Evolutionary conservation across 2,888 invertebrate genomes (phyloP), one percentile per base, ranked within the genome.

Genomic region (Criorhina ranunculi): DNA sequence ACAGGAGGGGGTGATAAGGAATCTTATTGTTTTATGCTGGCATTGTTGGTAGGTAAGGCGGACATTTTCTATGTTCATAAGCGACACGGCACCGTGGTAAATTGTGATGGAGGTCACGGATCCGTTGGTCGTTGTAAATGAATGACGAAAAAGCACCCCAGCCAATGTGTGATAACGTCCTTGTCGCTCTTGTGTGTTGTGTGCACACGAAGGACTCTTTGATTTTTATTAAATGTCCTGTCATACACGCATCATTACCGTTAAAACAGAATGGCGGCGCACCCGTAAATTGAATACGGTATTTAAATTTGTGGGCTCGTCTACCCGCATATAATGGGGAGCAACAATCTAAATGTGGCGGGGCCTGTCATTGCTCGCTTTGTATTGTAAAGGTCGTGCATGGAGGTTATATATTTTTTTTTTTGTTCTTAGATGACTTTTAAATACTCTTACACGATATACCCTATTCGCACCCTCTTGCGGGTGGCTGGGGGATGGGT

Each of bases 161-260:
- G 44, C 19, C 57, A 37, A 67, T 67, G 62, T 40, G 49, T 69
- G 80, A 62, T 67, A 73, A 73, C 49, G 62, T 40, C 55, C 42
- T 44, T 59, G 76, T 35, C 42, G 31, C 53, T 24, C 12, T 24
- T 24, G 24, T 69, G 53, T 59, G n/a, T 29, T 37, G 17, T 55
- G 19, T 42, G 44, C 44, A 42, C 80, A 72, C 59, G 40, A 44
- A 72, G 66, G 59, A 77, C 66, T 72, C 70, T 72, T 77, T 82
- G 64, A 72, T 82, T 82, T 82, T 60, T 78, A 77, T 82, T 82
- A 82, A 72, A 82, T 60, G 78, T 67, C 70, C 72, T 78, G 72
- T 77, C 66, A 77, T 72, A 82, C 82, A 82, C 72, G 82, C 77
- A 77, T 72, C 82, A 82, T 82, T 82, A 82, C 82, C 82, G 53